Evolutionary conservation across 1,140 invertebrate species (phyloP).

Genomic region (Orius laevigatus): DNA sequence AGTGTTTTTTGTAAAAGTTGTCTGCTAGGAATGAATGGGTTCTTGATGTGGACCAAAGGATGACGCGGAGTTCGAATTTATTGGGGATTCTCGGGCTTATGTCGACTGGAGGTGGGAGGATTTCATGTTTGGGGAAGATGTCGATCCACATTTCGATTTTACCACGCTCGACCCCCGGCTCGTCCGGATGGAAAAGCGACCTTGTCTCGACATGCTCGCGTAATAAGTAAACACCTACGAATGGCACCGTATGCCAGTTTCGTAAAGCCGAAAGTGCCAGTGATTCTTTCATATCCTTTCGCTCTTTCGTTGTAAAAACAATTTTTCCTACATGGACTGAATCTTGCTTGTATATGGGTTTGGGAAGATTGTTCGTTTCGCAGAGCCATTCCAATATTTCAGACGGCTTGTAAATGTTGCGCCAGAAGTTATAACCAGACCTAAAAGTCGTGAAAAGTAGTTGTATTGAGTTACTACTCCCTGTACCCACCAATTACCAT

Average conservation of each 20-base stretch:
- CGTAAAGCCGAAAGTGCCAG: constrained; percentile 16
- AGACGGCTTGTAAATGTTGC: constrained; percentile 54
- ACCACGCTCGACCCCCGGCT: constrained; percentile 70
- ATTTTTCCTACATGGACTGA: constrained; percentile 25
- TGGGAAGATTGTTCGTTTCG: constrained; percentile 34
- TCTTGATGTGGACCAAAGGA: constrained; percentile 64
- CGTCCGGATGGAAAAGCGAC: constrained; percentile 53
- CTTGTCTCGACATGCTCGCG: constrained; percentile 82
- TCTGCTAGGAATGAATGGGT: constrained; percentile 58
- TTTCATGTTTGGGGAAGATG: constrained; percentile 52
- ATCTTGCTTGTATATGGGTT: constrained; percentile 28
- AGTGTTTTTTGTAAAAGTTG: constrained; percentile 63
- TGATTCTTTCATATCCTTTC: constrained; percentile 5
- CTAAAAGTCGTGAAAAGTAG: too few species aligned
- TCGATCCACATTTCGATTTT: constrained; percentile 84
- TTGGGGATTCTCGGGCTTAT: constrained; percentile 58
- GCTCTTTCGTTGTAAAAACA: not conserved
- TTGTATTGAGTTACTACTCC: too few species aligned
- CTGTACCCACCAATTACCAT: not conserved
- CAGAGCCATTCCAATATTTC: constrained; percentile 57
- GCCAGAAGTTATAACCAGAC: constrained; percentile 59
- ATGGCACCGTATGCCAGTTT: constrained; percentile 47
- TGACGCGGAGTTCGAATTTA: constrained; percentile 65
- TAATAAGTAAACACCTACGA: constrained; percentile 59
- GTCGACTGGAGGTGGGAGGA: constrained; percentile 48